Conservation (phyloP, 2,888 invertebrate species). For the Eremobia ochroleuca region DNA sequence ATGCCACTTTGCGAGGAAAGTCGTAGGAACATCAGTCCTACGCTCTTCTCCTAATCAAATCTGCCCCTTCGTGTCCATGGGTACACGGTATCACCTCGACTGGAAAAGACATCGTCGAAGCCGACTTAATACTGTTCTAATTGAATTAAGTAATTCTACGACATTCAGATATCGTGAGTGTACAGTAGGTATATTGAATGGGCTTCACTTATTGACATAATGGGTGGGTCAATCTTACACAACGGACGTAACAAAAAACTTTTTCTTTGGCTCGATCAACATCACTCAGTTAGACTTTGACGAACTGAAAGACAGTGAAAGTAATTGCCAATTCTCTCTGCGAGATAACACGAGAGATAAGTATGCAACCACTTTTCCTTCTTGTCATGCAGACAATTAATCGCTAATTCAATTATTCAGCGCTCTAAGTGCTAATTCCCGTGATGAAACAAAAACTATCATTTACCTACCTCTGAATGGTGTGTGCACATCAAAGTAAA, state of each 20-base stretch:
- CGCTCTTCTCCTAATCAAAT: conserved; percentile 47
- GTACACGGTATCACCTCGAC: conserved; percentile 60
- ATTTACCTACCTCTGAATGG: conserved; percentile 51
- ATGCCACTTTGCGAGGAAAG: conserved; percentile 81
- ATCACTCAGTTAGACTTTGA: conserved; percentile 70
- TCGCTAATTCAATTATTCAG: conserved; percentile 81
- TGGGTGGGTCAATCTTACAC: conserved; percentile 41
- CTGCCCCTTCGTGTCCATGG: conserved; percentile 55
- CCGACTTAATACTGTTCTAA: conserved; percentile 79
- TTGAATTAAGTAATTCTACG: conserved; percentile 85
- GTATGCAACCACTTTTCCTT: conserved; percentile 79
- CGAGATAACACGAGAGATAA: conserved; percentile 81
- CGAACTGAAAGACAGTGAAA: conserved; percentile 81
- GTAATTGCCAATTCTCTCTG: conserved; percentile 80
- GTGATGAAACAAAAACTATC: conserved; percentile 72
- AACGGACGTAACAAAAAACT: conserved; percentile 63
- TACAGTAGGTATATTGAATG: conserved; percentile 68
- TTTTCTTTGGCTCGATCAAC: conserved; percentile 67
- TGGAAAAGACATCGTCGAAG: conserved; percentile 72
- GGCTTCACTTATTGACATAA: conserved; percentile 77
- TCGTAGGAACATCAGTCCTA: conserved; percentile 67
- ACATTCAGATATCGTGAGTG: conserved; percentile 65
- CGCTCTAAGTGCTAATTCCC: conserved; percentile 73
- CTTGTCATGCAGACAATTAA: conserved; percentile 80
- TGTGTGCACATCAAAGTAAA: conserved; percentile 56